These are phyloP conservation scores for Sula dactylatra DNA, from an alignment of 2,113 vertebrate species.

Conservation along the genomic window DNA sequence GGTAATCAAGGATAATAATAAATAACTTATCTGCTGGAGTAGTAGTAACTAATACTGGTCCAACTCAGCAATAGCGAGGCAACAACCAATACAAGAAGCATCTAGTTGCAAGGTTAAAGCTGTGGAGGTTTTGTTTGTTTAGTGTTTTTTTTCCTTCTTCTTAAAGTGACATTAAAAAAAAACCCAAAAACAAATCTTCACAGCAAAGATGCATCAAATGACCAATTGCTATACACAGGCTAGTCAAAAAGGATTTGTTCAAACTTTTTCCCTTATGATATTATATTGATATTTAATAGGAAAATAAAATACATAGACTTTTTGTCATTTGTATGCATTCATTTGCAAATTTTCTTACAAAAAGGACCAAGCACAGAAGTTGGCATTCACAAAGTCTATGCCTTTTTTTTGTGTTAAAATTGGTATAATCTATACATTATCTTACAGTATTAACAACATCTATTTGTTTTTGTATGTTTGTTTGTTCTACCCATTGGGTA, in stretches of 20 bases:
- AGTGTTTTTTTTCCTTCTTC: not conserved
- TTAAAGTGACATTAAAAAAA: constrained; percentile 50
- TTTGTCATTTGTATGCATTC: constrained; percentile 82
- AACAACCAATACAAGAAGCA: constrained; percentile 58
- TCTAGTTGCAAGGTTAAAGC: constrained; percentile 68
- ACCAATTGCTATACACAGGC: constrained; percentile 38
- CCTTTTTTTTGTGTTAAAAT: constrained; percentile 86
- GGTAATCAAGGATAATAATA: not conserved
- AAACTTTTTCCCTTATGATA: constrained; percentile 71
- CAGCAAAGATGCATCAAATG: constrained; percentile 54
- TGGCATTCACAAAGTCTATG: constrained; percentile 92
- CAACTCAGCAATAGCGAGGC: constrained; percentile 62
- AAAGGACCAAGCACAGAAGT: constrained; percentile 81
- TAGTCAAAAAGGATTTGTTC: constrained; percentile 76
- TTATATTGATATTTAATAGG: constrained; percentile 85
- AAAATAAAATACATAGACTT: constrained; percentile 91
- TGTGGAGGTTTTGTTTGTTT: constrained; percentile 48
- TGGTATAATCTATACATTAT: constrained; percentile 90
- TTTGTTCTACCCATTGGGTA: constrained; percentile 97
- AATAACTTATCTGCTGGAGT: not conserved
- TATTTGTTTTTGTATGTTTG: constrained; percentile 74
- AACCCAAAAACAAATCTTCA: constrained; percentile 52
- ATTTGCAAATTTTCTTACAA: constrained; percentile 85
- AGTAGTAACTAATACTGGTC: constrained; percentile 58
- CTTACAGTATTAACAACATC: constrained; percentile 92